phyloP scores from a whole-genome alignment of 2,113 vertebrate species.

The Pangasianodon gigas region DNA sequence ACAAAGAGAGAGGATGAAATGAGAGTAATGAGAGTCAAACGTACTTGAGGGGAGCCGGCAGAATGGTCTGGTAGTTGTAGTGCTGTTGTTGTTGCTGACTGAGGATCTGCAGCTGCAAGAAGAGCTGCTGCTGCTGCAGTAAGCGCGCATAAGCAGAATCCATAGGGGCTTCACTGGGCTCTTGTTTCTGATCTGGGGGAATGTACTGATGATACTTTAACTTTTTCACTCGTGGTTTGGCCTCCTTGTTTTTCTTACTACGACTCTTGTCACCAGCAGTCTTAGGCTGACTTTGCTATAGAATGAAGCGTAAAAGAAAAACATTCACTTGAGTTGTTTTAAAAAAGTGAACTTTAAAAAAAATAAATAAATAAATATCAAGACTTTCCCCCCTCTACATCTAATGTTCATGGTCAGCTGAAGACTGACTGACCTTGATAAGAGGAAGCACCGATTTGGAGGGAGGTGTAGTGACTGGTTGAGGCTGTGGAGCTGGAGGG shows the following conservation, averaged over 20 bases:
- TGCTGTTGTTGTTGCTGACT: conserved; percentile 96
- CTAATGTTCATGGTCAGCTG: not conserved
- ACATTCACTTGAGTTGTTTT: not conserved
- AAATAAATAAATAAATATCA: not conserved
- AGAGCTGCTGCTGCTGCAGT: conserved; percentile 97
- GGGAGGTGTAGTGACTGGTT: conserved; percentile 68
- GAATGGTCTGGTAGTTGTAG: conserved; percentile 91
- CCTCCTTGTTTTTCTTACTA: conserved; percentile 93
- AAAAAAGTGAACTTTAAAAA: not conserved
- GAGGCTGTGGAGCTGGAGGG: conserved; percentile 64
- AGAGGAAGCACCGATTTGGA: conserved; percentile 83
- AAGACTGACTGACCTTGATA: conserved; percentile 80
- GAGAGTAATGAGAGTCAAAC: conserved; percentile 34
- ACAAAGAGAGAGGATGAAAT: not conserved
- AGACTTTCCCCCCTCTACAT: not conserved
- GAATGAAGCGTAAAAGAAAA: conserved; percentile 13
- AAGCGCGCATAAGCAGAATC: conserved; percentile 95
- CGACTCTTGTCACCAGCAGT: conserved; percentile 86
- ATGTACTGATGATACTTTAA: conserved; percentile 98
- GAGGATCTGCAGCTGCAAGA: conserved; percentile 97
- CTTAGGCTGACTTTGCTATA: conserved; percentile 93
- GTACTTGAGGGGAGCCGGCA: conserved; percentile 85
- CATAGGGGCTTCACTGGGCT: conserved; percentile 88
- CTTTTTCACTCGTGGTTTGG: conserved; percentile 90
- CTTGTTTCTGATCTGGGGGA: conserved; percentile 94